phyloP scores from a whole-genome alignment of 2,797 vertebrate species.

The Enteromius radiatus region DNA sequence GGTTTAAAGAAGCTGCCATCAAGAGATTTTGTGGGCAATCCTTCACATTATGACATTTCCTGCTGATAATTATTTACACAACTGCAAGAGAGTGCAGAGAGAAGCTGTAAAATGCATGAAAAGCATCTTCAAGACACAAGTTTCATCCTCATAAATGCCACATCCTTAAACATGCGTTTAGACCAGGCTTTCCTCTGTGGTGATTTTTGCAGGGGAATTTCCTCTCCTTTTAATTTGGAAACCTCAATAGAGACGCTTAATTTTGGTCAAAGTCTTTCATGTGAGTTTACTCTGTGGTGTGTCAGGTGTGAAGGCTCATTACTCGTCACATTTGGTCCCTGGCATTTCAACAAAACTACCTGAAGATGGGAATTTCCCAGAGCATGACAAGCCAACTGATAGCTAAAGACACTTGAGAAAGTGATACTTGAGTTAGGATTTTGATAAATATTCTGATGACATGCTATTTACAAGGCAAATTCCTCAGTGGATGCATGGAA shows the following conservation, averaged over 20 bases:
- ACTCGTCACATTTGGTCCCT: constrained; percentile 41
- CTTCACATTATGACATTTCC: constrained; percentile 19
- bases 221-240: constrained; percentile 60
- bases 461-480: constrained; percentile 7
- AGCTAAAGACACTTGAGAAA: background rate
- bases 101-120: constrained; percentile 5
- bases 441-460: background rate
- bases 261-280: constrained; percentile 65
- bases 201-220: constrained; percentile 62
- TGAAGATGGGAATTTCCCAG: constrained; percentile 40
- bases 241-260: constrained; percentile 64
- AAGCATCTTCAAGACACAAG: constrained; percentile 16
- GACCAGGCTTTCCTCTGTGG: background rate
- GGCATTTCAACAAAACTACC: constrained; percentile 11
- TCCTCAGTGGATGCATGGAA: background rate
- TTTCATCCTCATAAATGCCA: constrained; percentile 16
- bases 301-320: constrained; percentile 65
- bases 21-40: background rate
- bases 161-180: constrained; percentile 10
- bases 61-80: constrained; percentile 21
- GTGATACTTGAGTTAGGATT: constrained; percentile 2
- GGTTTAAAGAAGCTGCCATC: too few relatives aligned
- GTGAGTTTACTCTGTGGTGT: constrained; percentile 51
- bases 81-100: background rate
- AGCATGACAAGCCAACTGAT: background rate